Percentiles rank a stretch among this genome's conserved stretches.
These are phyloP conservation scores for Chalcosyrphus nemorum DNA, from an alignment of 2,888 invertebrate species.

Conservation along the genomic window DNA sequence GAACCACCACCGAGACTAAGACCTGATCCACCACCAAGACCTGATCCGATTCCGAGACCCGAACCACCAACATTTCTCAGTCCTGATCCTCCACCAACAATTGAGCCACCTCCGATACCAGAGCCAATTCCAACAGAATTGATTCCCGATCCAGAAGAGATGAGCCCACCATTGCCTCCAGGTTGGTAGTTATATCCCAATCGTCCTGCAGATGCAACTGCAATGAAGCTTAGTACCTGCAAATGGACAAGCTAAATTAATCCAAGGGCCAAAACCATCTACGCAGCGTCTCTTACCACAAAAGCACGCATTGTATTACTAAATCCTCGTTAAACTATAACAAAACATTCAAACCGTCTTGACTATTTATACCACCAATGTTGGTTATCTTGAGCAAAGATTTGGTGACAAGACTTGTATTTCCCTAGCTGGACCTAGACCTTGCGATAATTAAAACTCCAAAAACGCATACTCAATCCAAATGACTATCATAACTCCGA, in stretches of 20 bases:
- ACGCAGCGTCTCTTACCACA: constrained; percentile 20
- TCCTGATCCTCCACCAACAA: constrained; percentile 42
- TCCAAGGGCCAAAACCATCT: background rate
- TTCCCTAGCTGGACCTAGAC: background rate
- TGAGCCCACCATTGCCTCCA: background rate
- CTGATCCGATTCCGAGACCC: background rate
- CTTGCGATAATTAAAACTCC: constrained; percentile 15
- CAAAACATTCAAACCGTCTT: background rate
- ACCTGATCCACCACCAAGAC: constrained; percentile 3
- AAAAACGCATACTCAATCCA: background rate
- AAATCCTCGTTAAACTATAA: constrained; percentile 42
- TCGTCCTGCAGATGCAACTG: constrained; percentile 74
- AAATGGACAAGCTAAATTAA: background rate
- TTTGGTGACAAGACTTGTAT: background rate
- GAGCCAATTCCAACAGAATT: background rate
- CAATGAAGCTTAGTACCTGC: constrained; percentile 57
- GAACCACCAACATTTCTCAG: too few relatives aligned
- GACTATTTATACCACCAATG: constrained; percentile 51
- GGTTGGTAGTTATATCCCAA: constrained; percentile 76
- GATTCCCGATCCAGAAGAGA: background rate
- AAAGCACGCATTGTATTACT: constrained; percentile 53
- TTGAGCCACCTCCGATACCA: constrained; percentile 27
- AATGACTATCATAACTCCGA: constrained; percentile 14
- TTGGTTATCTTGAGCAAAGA: background rate
- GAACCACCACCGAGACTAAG: constrained; percentile 12